Conservation (phyloP, 92 coral and sea anemone species). For the Heteractis magnifica region DNA sequence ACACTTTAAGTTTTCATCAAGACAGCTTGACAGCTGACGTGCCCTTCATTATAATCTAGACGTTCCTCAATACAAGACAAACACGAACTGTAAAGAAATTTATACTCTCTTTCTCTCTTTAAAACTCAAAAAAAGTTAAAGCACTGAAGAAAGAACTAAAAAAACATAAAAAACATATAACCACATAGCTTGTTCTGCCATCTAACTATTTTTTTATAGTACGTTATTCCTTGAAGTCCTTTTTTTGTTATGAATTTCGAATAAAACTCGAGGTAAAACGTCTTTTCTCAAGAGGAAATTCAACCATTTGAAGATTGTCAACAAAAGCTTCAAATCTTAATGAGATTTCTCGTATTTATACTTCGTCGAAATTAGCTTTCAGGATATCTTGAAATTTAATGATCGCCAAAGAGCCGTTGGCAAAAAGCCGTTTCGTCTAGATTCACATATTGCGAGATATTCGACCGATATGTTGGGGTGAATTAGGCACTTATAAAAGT, state of each 20-base stretch:
- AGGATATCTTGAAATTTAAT: conserved; percentile 23
- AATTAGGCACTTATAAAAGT: background rate
- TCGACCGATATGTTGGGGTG: conserved; percentile 1
- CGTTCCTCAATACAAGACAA: background rate
- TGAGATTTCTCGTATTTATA: conserved; percentile 13
- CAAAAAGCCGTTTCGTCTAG: background rate
- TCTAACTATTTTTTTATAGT: background rate
- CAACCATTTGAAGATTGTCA: conserved; percentile 19
- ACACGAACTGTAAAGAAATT: background rate
- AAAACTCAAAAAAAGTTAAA: no score
- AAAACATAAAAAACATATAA: no score
- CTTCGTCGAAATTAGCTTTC: conserved; percentile 29
- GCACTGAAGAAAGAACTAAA: no score
- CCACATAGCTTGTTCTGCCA: no score
- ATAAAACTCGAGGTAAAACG: background rate
- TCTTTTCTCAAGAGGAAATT: conserved; percentile 8
- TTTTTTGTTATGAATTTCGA: background rate
- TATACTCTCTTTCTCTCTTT: no score
- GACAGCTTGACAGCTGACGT: conserved; percentile 1
- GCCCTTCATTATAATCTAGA: background rate
- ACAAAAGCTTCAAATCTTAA: conserved; percentile 6
- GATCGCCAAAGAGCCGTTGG: background rate
- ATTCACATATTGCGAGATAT: background rate
- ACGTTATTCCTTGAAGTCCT: background rate
- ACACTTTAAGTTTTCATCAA: background rate